A percentile compares a stretch with the other conserved stretches of the same genome.
Evolutionary conservation across 2,797 vertebrate species (phyloP).

Genomic region (Propithecus perrieri): DNA sequence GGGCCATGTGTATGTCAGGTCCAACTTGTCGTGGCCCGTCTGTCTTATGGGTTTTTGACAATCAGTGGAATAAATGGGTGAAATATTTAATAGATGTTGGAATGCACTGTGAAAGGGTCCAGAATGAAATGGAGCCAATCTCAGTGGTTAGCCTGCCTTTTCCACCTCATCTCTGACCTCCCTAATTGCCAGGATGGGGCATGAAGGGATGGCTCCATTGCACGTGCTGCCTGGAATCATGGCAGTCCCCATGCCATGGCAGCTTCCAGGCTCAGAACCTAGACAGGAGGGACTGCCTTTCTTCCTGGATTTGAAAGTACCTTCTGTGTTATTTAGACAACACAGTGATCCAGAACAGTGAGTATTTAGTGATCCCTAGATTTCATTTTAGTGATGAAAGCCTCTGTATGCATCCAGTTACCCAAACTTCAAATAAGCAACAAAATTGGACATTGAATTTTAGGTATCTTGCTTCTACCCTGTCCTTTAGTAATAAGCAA

Average conservation of each 20-base stretch:
- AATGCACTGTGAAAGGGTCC: not conserved
- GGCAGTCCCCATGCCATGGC: too few species aligned
- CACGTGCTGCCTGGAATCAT: not conserved
- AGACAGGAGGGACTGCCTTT: not conserved
- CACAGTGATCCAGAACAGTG: not conserved
- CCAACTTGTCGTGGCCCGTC: not conserved
- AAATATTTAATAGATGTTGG: not conserved
- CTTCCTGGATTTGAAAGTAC: not conserved
- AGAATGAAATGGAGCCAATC: not conserved
- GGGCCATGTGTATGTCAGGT: not conserved
- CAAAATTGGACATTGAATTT: not conserved
- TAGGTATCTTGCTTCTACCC: not conserved
- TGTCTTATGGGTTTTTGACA: not conserved
- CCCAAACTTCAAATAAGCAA: not conserved
- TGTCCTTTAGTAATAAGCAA: not conserved
- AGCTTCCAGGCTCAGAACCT: not conserved
- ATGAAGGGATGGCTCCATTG: not conserved
- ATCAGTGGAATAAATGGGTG: not conserved
- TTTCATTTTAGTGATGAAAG: constrained; percentile 18
- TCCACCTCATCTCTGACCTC: not conserved
- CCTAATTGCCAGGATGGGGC: not conserved
- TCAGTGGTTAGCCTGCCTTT: not conserved
- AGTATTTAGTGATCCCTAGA: not conserved
- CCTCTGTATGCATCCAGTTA: not conserved
- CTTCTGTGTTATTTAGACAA: not conserved